Evolutionary conservation across 1,140 invertebrate species (phyloP), one percentile per base, ranked within the genome.

Genomic region (Macrotrachela quadricornifera): DNA sequence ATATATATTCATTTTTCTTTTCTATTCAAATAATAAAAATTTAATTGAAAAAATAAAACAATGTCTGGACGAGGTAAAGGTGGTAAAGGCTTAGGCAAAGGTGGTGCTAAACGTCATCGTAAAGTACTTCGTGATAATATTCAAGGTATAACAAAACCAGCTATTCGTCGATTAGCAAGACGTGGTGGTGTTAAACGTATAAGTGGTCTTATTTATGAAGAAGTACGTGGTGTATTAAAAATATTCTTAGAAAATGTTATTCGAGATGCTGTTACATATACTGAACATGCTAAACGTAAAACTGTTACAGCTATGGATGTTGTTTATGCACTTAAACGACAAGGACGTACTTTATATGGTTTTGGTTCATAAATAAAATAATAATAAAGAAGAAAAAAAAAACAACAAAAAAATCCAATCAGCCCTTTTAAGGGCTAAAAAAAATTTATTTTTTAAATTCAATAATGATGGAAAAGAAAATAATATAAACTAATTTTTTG

Each of bases 71-170:
- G 62, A 46, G 64, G 63, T 30, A 64, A 65, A 59, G 64, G 63
- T 56, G 64, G 64, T 46, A 65, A 63, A 57, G 63, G 62, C 51
- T 53, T 64, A n/a, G 64, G 63, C 60, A 65, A 65, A 51, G 63
- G 62, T 43, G 64, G 64, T 38, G 64, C 64, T 15, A 65, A 66
- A 58, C 63, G 64, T 52, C 64, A 65, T 21, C 36, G 63, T 37
- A 65, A 65, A 51, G 59, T 76, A 70, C 60, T 77, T 15, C 62
- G 75, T 58, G 80, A 82, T 69, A 81, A 81, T 64, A 80, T 82
- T 70, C 76, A 80, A 47, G 54, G 54, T 13, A 55, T 55, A 13
- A 55, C 54, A 9, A 55, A 55, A 36, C 54, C 54, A 47, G 54
- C 48, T 15, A 55, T 55, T 14, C 43, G 49, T 46, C 49, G 54